These are phyloP conservation scores for Drosophila mimetica DNA, from an alignment of 2,888 invertebrate genomes.

Conservation along the genomic window DNA sequence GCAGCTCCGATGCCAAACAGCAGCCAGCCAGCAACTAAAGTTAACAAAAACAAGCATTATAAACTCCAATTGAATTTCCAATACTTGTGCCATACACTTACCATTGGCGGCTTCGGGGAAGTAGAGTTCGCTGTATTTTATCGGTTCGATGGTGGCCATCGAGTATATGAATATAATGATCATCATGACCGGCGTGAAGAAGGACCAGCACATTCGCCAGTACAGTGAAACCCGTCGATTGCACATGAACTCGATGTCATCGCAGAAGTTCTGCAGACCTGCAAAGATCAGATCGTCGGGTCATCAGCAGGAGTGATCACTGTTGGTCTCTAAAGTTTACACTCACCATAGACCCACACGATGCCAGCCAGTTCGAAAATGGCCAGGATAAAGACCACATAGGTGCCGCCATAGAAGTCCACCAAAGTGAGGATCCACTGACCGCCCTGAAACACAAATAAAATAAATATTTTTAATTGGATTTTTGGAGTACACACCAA, in stretches of 20 bases:
- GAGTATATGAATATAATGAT: constrained; percentile 89
- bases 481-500: too few relatives aligned
- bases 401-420: constrained; percentile 87
- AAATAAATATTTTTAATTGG: too few relatives aligned
- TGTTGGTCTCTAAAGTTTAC: neutral
- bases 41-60: too few relatives aligned
- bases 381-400: constrained; percentile 86
- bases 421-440: constrained; percentile 87
- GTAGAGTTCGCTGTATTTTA: constrained; percentile 86
- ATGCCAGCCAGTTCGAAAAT: constrained; percentile 86
- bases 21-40: constrained; percentile 86
- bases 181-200: constrained; percentile 89
- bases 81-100: constrained; percentile 73
- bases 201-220: constrained; percentile 91
- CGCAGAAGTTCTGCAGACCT: constrained; percentile 87
- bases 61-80: neutral
- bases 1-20: constrained; percentile 85
- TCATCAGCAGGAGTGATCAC: rapidly evolving
- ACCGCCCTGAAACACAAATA: constrained; percentile 88
- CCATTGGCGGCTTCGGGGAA: constrained; percentile 87
- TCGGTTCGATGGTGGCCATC: constrained; percentile 86
- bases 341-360: constrained; percentile 87
- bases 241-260: constrained; percentile 92
- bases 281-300: too few relatives aligned
- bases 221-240: constrained; percentile 87